Conservation (phyloP, 1,140 invertebrate genomes). For the Dinothrombium tinctorium region DNA sequence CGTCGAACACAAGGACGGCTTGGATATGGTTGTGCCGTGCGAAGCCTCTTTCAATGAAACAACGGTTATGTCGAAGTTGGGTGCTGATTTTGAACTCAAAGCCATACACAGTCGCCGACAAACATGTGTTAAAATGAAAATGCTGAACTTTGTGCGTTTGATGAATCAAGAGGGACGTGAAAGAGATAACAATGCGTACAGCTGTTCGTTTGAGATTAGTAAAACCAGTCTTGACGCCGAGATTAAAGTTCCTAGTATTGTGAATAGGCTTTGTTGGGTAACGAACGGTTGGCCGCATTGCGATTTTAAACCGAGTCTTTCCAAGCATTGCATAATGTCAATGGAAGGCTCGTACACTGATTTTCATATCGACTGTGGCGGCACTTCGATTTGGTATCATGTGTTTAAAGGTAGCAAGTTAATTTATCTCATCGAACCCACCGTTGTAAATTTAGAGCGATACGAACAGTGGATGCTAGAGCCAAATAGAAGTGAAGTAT, state of each 20-base stretch:
- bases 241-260: conserved; percentile 46
- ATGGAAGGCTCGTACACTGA: conserved; percentile 69
- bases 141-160: conserved; percentile 49
- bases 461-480: conserved; percentile 42
- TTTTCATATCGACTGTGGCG: conserved; percentile 85
- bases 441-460: conserved; percentile 43
- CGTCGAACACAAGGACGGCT: conserved; percentile 45
- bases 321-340: conserved; percentile 76
- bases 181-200: conserved; percentile 36
- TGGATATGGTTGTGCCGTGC: conserved; percentile 54
- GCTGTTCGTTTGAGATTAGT: conserved; percentile 67
- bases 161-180: not conserved
- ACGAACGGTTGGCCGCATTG: conserved; percentile 37
- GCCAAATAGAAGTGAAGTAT: not conserved
- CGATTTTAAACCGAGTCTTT: conserved; percentile 41
- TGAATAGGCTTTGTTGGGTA: conserved; percentile 57
- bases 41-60: conserved; percentile 37
- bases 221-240: conserved; percentile 45
- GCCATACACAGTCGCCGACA: conserved; percentile 67
- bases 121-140: conserved; percentile 46
- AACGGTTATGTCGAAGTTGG: conserved; percentile 41
- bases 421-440: conserved; percentile 65
- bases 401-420: conserved; percentile 65
- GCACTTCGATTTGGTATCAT: conserved; percentile 86
- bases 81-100: conserved; percentile 37